Base-by-base conservation (phyloP, 1,140 invertebrate species). In the Forficula auricularia region DNA sequence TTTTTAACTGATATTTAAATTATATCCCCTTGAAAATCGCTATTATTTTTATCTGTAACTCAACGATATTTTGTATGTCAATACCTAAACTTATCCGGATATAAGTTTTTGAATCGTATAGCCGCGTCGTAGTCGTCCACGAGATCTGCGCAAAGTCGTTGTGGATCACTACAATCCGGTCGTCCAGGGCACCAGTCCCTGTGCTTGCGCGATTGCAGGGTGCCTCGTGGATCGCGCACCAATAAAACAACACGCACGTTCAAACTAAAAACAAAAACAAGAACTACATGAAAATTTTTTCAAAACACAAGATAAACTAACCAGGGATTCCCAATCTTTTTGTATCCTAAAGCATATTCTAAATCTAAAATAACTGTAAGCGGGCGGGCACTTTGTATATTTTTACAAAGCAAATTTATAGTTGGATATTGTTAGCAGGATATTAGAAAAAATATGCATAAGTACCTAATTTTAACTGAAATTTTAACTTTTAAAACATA, bases 141-240 rank as follows among this genome's bases (percentile, higher is more conserved):
- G 62, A 91, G 75, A 61, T 89, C 85, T 19, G 70, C 68, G 59
- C 87, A 91, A 0, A 90, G 65, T 19, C 76, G 59, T 16, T 66
- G 58, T 0, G 84, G 76, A 54, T 85, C 70, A 54, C 76, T 76
- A 60, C 86, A 91, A 56, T 88, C 83, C 4, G 78, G 72, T 44
- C 76, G 68, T n/a, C 72, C 73, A 0, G 76, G 79, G 56, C 86
- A 91, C 80, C 86, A 90, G 38, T 75, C 71, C 3, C 84, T 68
- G 58, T 87, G 83, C 44, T 77, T 75, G 31, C 87, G 65, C 0
- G 85, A 89, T 58, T 88, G 84, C 56, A 89, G 64, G 36, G 80
- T 84, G 13, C 82, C 86, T 33, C 86, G 66, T 8, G 86, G 87
- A 64, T 90, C 87, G 34, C 86, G 67, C 30, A 88, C 73, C 46